Evolutionary conservation across 1,140 invertebrate genomes (phyloP).

Genomic region (Aphelinus certus): DNA sequence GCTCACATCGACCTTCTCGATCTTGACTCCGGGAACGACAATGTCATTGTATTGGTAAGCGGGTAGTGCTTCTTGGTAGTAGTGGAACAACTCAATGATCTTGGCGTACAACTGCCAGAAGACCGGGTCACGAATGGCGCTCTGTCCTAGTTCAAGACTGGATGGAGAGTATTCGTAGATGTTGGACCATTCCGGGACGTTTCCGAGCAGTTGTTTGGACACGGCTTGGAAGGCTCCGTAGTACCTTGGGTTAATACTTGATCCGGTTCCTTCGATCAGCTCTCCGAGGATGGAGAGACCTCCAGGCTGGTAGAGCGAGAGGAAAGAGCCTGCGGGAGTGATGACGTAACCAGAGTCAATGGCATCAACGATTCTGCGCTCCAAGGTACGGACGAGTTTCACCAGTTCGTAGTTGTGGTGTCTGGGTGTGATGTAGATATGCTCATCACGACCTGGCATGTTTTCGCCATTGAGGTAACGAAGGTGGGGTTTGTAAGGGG

Average conservation of each 20-base stretch:
- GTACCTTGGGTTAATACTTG: conserved; percentile 64
- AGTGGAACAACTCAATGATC: conserved; percentile 64
- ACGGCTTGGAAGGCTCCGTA: conserved; percentile 69
- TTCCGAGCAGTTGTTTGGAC: conserved; percentile 70
- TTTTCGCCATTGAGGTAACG: conserved; percentile 72
- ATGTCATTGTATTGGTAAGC: conserved; percentile 73
- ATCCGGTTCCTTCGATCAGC: conserved; percentile 62
- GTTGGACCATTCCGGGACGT: conserved; percentile 50
- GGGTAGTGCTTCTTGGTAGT: conserved; percentile 69
- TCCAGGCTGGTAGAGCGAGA: conserved; percentile 60
- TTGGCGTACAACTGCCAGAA: conserved; percentile 66
- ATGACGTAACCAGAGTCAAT: conserved; percentile 73
- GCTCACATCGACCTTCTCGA: conserved; percentile 71
- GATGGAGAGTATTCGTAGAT: conserved; percentile 62
- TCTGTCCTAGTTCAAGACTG: conserved; percentile 62
- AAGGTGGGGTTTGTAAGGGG: conserved; percentile 72
- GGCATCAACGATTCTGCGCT: conserved; percentile 71
- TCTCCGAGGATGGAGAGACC: conserved; percentile 66
- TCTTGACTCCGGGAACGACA: conserved; percentile 70
- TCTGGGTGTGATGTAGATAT: conserved; percentile 67
- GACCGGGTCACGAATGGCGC: conserved; percentile 65
- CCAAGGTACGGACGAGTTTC: conserved; percentile 65
- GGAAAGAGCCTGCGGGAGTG: conserved; percentile 58
- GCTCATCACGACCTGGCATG: conserved; percentile 69
- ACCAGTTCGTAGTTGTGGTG: conserved; percentile 63